Conservation (phyloP, 2,113 vertebrate species). For the Orthonyx spaldingii region DNA sequence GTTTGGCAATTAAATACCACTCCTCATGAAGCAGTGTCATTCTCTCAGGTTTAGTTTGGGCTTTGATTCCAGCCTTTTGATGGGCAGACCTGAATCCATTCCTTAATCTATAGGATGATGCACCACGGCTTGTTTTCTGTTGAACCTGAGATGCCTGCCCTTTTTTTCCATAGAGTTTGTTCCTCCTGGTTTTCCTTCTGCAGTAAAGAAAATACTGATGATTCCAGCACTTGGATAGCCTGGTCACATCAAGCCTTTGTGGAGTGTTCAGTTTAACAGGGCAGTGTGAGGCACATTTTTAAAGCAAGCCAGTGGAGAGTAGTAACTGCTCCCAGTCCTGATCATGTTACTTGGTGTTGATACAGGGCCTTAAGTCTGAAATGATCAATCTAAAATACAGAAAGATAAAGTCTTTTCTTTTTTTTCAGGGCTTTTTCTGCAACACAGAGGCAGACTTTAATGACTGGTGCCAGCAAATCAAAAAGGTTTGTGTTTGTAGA, state of each 20-base stretch:
- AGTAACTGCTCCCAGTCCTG: background rate
- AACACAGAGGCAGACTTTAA: slow-evolving; percentile 92
- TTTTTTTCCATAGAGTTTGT: background rate
- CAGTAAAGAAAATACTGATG: background rate
- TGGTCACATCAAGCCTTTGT: background rate
- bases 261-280: background rate
- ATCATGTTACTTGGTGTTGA: background rate
- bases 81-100: background rate
- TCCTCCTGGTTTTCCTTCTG: background rate
- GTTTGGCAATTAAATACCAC: background rate
- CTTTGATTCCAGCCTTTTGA: background rate
- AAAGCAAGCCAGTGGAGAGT: background rate
- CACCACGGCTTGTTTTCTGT: background rate
- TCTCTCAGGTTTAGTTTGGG: background rate
- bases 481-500: slow-evolving; percentile 77
- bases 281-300: background rate
- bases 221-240: background rate
- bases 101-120: background rate
- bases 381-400: background rate
- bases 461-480: slow-evolving; percentile 92
- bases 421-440: slow-evolving; percentile 91
- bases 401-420: background rate
- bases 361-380: background rate
- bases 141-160: background rate
- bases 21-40: background rate